Conservation (phyloP, 2,888 invertebrate species). For the Himalopsyche kuldschensis region DNA sequence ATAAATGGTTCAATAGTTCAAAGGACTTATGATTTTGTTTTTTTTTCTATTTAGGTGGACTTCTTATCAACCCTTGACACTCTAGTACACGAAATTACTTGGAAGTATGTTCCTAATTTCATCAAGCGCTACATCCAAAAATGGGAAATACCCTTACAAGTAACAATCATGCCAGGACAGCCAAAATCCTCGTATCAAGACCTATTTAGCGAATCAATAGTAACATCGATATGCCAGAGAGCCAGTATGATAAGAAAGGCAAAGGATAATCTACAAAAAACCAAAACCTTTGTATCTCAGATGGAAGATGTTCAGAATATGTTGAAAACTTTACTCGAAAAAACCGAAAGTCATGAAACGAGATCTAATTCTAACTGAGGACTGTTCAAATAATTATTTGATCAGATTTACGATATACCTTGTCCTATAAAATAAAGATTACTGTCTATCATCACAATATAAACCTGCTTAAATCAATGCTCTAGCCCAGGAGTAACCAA, state of each 20-base stretch:
- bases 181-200: background rate
- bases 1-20: no score
- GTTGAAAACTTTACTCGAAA: background rate
- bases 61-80: background rate
- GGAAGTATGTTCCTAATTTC: background rate
- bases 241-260: background rate
- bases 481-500: no score
- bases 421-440: no score
- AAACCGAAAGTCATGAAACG: background rate
- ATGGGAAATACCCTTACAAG: background rate
- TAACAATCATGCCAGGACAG: background rate
- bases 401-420: no score
- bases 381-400: no score
- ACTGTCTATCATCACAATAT: no score
- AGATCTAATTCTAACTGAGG: background rate
- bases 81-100: background rate
- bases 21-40: background rate
- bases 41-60: background rate
- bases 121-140: background rate
- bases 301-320: background rate
- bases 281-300: background rate
- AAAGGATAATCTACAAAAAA: background rate
- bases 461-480: no score
- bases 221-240: background rate
- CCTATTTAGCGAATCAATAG: background rate